Conservation (phyloP, 2,888 invertebrate species). For the Xanthia icteritia region DNA sequence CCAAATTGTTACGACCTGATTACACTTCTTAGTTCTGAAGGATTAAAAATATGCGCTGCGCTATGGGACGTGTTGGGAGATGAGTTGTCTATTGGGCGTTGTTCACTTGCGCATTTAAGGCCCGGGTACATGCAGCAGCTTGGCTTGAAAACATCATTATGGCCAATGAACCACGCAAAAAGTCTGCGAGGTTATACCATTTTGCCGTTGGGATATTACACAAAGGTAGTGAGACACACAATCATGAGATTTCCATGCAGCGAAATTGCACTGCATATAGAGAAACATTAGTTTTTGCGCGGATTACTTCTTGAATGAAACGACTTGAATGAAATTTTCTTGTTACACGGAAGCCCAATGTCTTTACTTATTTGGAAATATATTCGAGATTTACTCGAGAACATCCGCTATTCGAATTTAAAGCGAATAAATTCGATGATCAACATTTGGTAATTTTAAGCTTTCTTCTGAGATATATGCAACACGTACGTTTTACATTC, state of each 20-base stretch:
- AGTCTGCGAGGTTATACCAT: neutral
- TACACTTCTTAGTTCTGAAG: neutral
- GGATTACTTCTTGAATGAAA: no score
- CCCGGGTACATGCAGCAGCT: neutral
- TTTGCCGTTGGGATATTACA: no score
- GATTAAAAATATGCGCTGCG: neutral
- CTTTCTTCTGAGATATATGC: conserved; percentile 1
- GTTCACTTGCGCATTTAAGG: neutral
- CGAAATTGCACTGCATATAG: neutral
- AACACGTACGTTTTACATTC: conserved; percentile 6
- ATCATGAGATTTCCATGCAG: no score
- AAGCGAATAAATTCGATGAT: conserved; percentile 49
- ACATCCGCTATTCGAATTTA: conserved; percentile 39
- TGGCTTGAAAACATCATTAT: neutral
- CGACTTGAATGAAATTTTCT: neutral
- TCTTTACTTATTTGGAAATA: neutral
- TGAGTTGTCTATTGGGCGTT: neutral
- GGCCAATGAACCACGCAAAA: neutral
- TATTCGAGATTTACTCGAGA: conserved; percentile 14
- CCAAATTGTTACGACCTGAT: conserved; percentile 5
- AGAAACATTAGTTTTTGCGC: neutral
- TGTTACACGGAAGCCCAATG: conserved; percentile 2
- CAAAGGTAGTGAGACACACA: no score
- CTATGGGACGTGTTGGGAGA: neutral
- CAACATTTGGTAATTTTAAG: conserved; percentile 11